Evolutionary conservation across 2,797 vertebrate species (phyloP), one percentile per base, ranked within the genome.

Genomic region (Australoheros facetus): DNA sequence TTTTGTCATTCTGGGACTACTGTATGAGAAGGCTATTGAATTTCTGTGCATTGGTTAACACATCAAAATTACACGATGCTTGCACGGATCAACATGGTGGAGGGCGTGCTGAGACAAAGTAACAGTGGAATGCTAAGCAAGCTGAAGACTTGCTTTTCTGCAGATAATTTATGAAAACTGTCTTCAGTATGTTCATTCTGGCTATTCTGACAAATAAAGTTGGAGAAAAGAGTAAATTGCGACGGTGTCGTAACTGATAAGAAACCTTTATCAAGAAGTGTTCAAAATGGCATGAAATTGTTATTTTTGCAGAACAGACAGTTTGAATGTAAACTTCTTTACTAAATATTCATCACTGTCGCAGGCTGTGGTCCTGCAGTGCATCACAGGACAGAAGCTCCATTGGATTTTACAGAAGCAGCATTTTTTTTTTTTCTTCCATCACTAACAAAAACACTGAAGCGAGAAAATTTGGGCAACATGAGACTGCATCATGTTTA

Each of bases 401-500:
- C 55, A 60, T 77, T 85, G 64, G 64, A 13, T 60, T 71, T 71
- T 75, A 79, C 42, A 82, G 75, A 75, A 83, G 73, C 26, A 78
- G 69, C 69, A 45, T 71, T 73, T 76, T 83, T 34, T 23, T 26
- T 34, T 55, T 53, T 55, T 69, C 23, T 51, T 62, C 13, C 86
- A 69, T 82, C 45, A 45, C 72, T 79, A 53, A 75, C 5, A 28
- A 66, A 86, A 77, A 64, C 82, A 79, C 58, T 85, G 83, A 76
- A 84, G 78, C 53, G 48, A 80, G 73, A 86, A 62, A 71, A 86
- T 84, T 55, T 79, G 54, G 56, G 70, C 82, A 58, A 60, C 84
- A 81, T 82, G 80, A 75, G 64, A 53, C 75, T 75, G 80, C 78
- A 82, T 90, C 75, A 72, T 87, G 85, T 90, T 92, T 92, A 86